These are phyloP conservation scores for Procavia capensis DNA, from an alignment of 2,113 vertebrate species.

Conservation along the genomic window DNA sequence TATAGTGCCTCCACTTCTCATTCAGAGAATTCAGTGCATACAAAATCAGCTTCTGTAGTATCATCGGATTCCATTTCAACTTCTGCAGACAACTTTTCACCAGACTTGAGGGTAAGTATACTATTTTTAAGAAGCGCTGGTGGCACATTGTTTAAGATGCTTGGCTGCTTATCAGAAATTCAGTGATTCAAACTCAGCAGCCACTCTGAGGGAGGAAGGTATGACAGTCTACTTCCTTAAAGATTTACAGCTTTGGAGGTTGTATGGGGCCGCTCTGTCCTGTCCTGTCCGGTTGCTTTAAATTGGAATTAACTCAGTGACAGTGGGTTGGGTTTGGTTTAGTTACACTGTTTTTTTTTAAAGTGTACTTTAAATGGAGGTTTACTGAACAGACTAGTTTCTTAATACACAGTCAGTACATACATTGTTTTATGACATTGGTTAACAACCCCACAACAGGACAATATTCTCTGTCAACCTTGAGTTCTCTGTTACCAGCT, in stretches of 20 bases:
- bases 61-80: constrained; percentile 92
- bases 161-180: background rate
- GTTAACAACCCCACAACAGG: no score
- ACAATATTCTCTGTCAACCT: no score
- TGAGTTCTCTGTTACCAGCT: no score
- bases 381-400: no score
- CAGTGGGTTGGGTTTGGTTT: background rate
- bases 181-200: background rate
- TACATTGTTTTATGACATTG: no score
- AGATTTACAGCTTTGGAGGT: background rate
- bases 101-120: constrained; percentile 92
- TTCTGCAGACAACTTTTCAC: constrained; percentile 92
- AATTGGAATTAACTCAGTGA: background rate
- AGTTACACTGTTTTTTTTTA: constrained; percentile 5
- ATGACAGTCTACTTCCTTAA: background rate
- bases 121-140: constrained; percentile 16
- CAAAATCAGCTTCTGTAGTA: constrained; percentile 89
- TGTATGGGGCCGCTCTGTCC: background rate
- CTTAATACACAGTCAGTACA: no score
- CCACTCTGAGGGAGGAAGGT: background rate
- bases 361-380: no score
- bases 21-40: constrained; percentile 92
- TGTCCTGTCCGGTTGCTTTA: background rate
- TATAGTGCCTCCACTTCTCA: constrained; percentile 93
- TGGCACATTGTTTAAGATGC: background rate